Evolutionary conservation across 2,797 vertebrate species (phyloP), one percentile per base, ranked within the genome.

Genomic region (Protonibea diacanthus): DNA sequence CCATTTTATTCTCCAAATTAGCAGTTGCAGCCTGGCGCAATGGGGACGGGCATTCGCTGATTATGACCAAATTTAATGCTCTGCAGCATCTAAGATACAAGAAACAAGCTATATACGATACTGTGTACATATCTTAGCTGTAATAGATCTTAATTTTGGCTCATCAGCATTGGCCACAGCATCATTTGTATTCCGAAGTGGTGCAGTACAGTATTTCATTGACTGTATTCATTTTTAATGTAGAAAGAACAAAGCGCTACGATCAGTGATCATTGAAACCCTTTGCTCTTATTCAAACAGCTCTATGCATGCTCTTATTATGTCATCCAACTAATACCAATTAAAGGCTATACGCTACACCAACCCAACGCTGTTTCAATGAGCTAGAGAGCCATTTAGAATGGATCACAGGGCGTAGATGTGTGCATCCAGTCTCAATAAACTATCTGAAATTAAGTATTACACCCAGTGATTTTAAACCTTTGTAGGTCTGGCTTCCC

Each of bases 311-410:
- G 71, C 40, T 55, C 76, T 80, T 89, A 84, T 84, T 86, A 86
- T 90, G 85, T 86, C 81, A 88, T 86, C 76, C 83, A 65, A 81
- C 82, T 81, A 87, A 87, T 69, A 56, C 73, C 81, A 83, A 90
- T 91, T 86, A 89, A 80, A 81, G 42, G 49, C 65, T 80, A 45
- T 84, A 78, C 33, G 56, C 83, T 72, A 67, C 71, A 80, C 71
- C 76, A 89, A 71, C 67, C 61, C 69, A 83, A 33, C 9, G 17
- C 75, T 67, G 45, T 86, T 82, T 47, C 75, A 76, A 6, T 45
- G 76, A 78, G 74, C 75, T 61, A 21, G 48, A 86, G 64, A 68
- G 47, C 69, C 53, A 83, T 88, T 85, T 76, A 60, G 77, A 86
- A 62, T 71, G 75, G 78, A 66, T 82, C 83, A 75, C 65, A 51